Evolutionary conservation across 1,140 invertebrate genomes (phyloP).

Genomic region (Drosophila ananassae): DNA sequence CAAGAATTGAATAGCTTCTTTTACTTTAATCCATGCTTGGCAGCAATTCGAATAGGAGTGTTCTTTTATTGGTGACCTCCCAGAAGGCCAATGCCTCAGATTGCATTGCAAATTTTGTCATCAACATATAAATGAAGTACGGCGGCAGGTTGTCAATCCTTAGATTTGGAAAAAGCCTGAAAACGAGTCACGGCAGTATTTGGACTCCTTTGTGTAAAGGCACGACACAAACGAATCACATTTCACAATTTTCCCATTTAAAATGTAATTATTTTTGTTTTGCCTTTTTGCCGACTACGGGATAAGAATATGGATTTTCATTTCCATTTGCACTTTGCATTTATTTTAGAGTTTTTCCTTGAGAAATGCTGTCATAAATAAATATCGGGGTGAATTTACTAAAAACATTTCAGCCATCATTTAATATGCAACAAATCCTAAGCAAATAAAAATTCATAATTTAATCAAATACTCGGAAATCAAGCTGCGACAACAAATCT

Average conservation of each 20-base stretch:
- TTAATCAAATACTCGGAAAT: constrained; percentile 64
- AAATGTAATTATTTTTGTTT: constrained; percentile 75
- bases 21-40: constrained; percentile 6
- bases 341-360: constrained; percentile 33
- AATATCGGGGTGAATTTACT: constrained; percentile 30
- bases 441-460: constrained; percentile 65
- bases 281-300: constrained; percentile 13
- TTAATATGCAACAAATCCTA: constrained; percentile 57
- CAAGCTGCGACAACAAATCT: constrained; percentile 41
- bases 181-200: constrained; percentile 47
- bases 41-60: constrained; percentile 13
- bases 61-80: constrained; percentile 38
- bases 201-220: constrained; percentile 41
- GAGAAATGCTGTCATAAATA: constrained; percentile 50
- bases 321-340: constrained; percentile 37
- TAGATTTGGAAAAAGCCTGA: constrained; percentile 10
- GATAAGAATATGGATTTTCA: constrained; percentile 39
- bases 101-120: constrained; percentile 78
- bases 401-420: constrained; percentile 44
- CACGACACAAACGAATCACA: constrained; percentile 11
- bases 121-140: constrained; percentile 77
- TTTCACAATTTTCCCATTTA: constrained; percentile 47
- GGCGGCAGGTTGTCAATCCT: constrained; percentile 30
- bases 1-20: constrained; percentile 16
- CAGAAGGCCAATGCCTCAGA: constrained; percentile 51